Conservation (phyloP, 2,888 invertebrate species). For the Tipula unca region DNA sequence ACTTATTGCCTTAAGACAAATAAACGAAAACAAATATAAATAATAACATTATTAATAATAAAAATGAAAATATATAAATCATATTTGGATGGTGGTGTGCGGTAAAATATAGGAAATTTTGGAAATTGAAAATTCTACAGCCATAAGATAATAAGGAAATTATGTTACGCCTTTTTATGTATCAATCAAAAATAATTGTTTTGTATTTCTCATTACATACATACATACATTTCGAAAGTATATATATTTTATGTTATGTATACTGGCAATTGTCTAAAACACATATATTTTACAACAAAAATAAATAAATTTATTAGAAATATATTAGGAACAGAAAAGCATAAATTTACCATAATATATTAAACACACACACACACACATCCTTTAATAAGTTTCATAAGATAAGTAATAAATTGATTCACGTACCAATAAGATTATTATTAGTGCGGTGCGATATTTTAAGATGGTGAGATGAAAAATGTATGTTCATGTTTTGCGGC, state of each 20-base stretch:
- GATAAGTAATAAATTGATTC: neutral
- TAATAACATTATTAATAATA: neutral
- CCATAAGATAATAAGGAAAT: neutral
- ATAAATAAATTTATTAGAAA: neutral
- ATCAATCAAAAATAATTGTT: neutral
- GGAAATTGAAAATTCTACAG: neutral
- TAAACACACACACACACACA: neutral
- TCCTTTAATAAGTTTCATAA: neutral
- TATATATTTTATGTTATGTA: no score
- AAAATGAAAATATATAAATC: neutral
- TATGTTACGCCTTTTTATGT: neutral
- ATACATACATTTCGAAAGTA: no score
- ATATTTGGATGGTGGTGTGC: neutral
- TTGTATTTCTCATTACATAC: neutral
- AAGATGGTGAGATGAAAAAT: neutral
- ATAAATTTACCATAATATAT: neutral
- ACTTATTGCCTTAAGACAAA: conserved; percentile 8
- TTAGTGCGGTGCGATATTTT: neutral
- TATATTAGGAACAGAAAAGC: neutral
- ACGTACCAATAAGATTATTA: neutral
- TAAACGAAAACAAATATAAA: neutral
- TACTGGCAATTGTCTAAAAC: neutral
- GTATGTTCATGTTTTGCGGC: neutral
- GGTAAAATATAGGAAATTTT: neutral
- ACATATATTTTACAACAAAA: neutral